Evolutionary conservation across 92 coral and sea anemone genomes (phyloP).

Genomic region (Umimayanthus kanabou): DNA sequence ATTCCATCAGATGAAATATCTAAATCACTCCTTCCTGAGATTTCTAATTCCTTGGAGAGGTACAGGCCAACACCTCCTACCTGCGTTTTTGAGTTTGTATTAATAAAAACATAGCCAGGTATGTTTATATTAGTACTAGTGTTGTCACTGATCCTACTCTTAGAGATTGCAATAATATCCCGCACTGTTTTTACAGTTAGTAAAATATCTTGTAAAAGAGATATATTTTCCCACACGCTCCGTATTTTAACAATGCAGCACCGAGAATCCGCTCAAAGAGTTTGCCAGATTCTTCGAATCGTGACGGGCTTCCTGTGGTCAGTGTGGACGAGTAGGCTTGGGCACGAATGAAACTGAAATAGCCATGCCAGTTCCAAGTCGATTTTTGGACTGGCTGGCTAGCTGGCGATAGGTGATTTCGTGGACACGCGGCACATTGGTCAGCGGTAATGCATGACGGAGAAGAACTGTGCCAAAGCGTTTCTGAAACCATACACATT

Average conservation of each 20-base stretch:
- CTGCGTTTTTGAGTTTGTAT: slow-evolving; percentile 53
- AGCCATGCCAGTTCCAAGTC: too few relatives aligned
- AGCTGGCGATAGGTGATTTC: too few relatives aligned
- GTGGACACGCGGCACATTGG: too few relatives aligned
- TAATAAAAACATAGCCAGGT: slow-evolving; percentile 56
- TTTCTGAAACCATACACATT: too few relatives aligned
- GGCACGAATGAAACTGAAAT: too few relatives aligned
- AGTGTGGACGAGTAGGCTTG: too few relatives aligned
- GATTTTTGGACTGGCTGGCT: too few relatives aligned
- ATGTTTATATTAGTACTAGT: slow-evolving; percentile 48
- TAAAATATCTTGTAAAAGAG: slow-evolving; percentile 35
- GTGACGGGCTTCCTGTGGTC: too few relatives aligned
- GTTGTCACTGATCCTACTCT: slow-evolving; percentile 48
- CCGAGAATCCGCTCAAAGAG: slow-evolving; percentile 38
- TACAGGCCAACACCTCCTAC: slow-evolving; percentile 66
- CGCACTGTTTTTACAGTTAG: slow-evolving; percentile 44
- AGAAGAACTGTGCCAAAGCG: too few relatives aligned
- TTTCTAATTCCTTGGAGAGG: slow-evolving; percentile 42
- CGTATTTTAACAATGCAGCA: slow-evolving; percentile 42
- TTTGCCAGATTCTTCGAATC: slow-evolving; percentile 47
- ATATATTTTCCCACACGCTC: too few relatives aligned
- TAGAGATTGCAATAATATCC: slow-evolving; percentile 53
- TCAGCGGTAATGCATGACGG: too few relatives aligned
- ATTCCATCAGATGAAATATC: slow-evolving; percentile 51
- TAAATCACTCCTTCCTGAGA: slow-evolving; percentile 45